Percentiles rank a stretch among this genome's conserved stretches.
These are phyloP conservation scores for Meloidogyne exigua DNA, from an alignment of 1,140 invertebrate species.

Conservation along the genomic window DNA sequence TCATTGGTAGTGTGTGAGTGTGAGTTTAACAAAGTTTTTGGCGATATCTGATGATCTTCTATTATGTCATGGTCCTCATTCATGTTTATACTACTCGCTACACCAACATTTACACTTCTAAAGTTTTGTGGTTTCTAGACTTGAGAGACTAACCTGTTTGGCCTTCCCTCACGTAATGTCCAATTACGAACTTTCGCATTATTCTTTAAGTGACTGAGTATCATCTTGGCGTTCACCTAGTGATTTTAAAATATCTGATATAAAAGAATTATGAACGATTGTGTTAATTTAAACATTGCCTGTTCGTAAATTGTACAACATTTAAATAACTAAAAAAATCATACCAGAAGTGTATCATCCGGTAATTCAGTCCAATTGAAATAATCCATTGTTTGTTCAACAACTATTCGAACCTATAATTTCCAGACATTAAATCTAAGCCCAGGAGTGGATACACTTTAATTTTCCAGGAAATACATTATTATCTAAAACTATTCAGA, in stretches of 20 bases:
- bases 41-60: not conserved
- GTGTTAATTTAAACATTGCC: too few relatives aligned
- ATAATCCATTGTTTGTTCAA: slow-evolving; percentile 61
- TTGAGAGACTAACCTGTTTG: slow-evolving; percentile 56
- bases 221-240: slow-evolving; percentile 58
- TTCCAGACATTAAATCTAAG: not conserved
- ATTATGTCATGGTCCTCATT: not conserved
- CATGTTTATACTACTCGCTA: not conserved
- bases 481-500: not conserved
- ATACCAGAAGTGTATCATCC: slow-evolving; percentile 32
- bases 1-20: not conserved
- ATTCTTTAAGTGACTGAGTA: slow-evolving; percentile 60
- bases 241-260: slow-evolving; percentile 42
- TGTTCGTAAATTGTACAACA: too few relatives aligned
- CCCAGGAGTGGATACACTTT: too few relatives aligned
- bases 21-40: not conserved
- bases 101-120: not conserved
- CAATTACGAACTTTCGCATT: slow-evolving; percentile 63
- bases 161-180: slow-evolving; percentile 60
- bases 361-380: slow-evolving; percentile 61
- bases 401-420: slow-evolving; percentile 59
- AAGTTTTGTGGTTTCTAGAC: not conserved
- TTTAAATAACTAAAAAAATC: too few relatives aligned
- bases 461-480: slow-evolving; percentile 8
- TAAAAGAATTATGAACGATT: too few relatives aligned